phyloP scores from a whole-genome alignment of 1,140 invertebrate species.

The Orius insidiosus region DNA sequence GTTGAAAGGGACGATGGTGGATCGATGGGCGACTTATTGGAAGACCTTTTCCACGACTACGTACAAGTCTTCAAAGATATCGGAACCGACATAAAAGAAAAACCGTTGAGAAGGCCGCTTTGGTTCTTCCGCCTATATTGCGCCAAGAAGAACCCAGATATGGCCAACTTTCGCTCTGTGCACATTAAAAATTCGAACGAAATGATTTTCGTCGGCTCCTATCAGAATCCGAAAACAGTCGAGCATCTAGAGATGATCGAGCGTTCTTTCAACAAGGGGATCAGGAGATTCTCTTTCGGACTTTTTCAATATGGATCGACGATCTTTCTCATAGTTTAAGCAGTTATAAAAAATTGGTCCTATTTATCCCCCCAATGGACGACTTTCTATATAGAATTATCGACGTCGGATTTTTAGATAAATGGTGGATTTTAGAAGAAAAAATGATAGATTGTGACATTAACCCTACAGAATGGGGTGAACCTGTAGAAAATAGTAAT shows the following conservation, averaged over 20 bases:
- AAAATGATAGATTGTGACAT: conserved; percentile 64
- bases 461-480: conserved; percentile 28
- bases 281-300: conserved; percentile 46
- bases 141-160: conserved; percentile 42
- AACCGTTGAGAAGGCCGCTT: conserved; percentile 34
- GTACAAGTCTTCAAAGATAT: conserved; percentile 36
- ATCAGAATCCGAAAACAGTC: conserved; percentile 43
- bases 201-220: conserved; percentile 41
- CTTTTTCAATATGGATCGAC: conserved; percentile 54
- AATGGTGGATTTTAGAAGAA: conserved; percentile 50
- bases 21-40: conserved; percentile 45
- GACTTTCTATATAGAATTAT: conserved; percentile 43
- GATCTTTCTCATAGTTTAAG: conserved; percentile 44
- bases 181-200: conserved; percentile 38
- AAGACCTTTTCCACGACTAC: conserved; percentile 38
- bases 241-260: conserved; percentile 43
- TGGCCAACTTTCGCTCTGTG: conserved; percentile 38
- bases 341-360: conserved; percentile 48
- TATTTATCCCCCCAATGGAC: conserved; percentile 44
- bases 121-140: conserved; percentile 28
- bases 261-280: conserved; percentile 42
- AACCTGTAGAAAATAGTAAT: not conserved
- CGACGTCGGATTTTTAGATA: conserved; percentile 59
- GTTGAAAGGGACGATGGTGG: conserved; percentile 39
- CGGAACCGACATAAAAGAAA: conserved; percentile 33